phyloP scores from a whole-genome alignment of 2,888 invertebrate genomes.

The Lasioglossum oenotherae region DNA sequence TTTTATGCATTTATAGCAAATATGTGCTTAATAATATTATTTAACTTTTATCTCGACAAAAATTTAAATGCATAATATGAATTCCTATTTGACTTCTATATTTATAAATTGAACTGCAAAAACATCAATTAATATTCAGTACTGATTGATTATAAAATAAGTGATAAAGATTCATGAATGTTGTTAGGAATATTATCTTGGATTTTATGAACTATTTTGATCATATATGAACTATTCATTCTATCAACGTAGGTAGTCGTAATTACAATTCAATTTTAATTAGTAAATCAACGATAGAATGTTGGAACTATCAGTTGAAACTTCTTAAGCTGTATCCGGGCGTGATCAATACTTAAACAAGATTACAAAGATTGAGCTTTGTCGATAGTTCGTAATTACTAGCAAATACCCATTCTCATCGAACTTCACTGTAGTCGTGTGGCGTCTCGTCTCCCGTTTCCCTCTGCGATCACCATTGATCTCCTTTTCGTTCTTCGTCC shows the following conservation, averaged over 20 bases:
- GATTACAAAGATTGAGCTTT: slow-evolving; percentile 29
- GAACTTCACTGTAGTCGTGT: slow-evolving; percentile 69
- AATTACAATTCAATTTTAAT: slow-evolving; percentile 23
- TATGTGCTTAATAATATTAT: background rate
- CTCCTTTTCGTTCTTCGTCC: slow-evolving; percentile 59
- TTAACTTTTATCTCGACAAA: background rate
- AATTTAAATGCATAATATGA: background rate
- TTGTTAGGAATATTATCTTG: background rate
- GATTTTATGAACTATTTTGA: no score
- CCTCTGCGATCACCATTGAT: slow-evolving; percentile 55
- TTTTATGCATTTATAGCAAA: background rate
- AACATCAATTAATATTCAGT: background rate
- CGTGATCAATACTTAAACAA: slow-evolving; percentile 27
- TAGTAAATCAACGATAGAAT: slow-evolving; percentile 1
- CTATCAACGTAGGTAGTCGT: background rate
- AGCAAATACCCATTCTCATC: slow-evolving; percentile 68
- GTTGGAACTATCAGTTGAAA: slow-evolving; percentile 4
- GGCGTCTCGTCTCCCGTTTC: slow-evolving; percentile 70
- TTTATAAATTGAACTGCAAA: background rate
- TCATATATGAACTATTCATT: background rate
- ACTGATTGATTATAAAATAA: background rate
- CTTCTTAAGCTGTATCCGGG: slow-evolving; percentile 7
- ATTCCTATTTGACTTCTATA: background rate
- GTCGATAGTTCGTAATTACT: slow-evolving; percentile 49
- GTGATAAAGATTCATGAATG: background rate